Conservation (phyloP, 2,888 invertebrate genomes). For the Drosophila borealis region DNA sequence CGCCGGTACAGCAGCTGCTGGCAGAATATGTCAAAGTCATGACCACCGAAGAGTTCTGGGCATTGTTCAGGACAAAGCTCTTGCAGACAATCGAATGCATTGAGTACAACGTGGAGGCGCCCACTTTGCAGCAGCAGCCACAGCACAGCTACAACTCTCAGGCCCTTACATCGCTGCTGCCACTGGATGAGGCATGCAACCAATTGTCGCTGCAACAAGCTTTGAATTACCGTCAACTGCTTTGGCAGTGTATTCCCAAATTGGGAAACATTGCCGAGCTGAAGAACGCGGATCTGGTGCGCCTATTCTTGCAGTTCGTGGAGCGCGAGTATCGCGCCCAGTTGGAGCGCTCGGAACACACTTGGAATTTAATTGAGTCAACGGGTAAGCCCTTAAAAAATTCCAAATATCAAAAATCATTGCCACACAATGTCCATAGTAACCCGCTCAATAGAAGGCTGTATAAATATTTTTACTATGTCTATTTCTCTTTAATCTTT, state of each 20-base stretch:
- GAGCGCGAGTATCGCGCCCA: slow-evolving; percentile 87
- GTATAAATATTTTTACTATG: too few relatives aligned
- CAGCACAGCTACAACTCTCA: slow-evolving; percentile 36
- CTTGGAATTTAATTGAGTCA: slow-evolving; percentile 86
- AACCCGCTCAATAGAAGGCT: too few relatives aligned
- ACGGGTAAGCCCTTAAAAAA: slow-evolving; percentile 16
- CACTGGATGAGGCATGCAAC: slow-evolving; percentile 18
- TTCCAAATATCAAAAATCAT: neutral
- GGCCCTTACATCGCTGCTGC: slow-evolving; percentile 58
- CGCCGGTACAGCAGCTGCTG: slow-evolving; percentile 91
- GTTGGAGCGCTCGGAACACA: slow-evolving; percentile 86
- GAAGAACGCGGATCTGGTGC: slow-evolving; percentile 92
- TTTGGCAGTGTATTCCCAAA: slow-evolving; percentile 92
- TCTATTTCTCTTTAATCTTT: too few relatives aligned
- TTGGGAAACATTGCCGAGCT: slow-evolving; percentile 92
- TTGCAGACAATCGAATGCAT: slow-evolving; percentile 85
- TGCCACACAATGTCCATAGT: too few relatives aligned
- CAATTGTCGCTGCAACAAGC: slow-evolving; percentile 69
- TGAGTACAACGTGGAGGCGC: slow-evolving; percentile 83
- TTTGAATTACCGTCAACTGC: slow-evolving; percentile 90
- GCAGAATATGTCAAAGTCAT: slow-evolving; percentile 89
- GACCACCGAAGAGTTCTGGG: slow-evolving; percentile 89
- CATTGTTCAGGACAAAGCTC: slow-evolving; percentile 88
- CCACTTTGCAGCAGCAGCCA: neutral
- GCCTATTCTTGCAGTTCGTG: slow-evolving; percentile 91